Evolutionary conservation across 2,888 invertebrate genomes (phyloP), one percentile per base, ranked within the genome.

Genomic region (Leptopterna dolabrata): DNA sequence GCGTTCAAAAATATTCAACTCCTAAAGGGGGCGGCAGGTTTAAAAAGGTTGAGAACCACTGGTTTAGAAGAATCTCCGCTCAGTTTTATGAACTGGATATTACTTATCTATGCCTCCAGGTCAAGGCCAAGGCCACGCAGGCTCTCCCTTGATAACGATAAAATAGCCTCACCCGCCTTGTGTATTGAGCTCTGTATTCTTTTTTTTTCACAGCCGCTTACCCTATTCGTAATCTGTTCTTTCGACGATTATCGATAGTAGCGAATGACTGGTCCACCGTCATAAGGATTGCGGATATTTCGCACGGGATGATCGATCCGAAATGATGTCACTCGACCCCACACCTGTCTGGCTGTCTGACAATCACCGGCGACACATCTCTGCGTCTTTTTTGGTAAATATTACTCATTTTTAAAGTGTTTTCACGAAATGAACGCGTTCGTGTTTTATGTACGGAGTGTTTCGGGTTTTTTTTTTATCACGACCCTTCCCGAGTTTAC

Each of bases 301-400:
- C 16, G 45, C 16, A 45, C 11, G 45, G 45, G 14, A 51, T 51
- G 51, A 16, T 51, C 24, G 4, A 63, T 63, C 9, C 63, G 63
- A 45, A 45, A 78, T 78, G 78, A 78, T 78, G 78, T 78, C 78
- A 45, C 43, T 13, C 24, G 78, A 78, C 29, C 76, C 76, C 30
- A 29, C 24, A 43, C n/a, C 78, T 24, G 27, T 27, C 45, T 78
- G 78, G 78, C 24, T 78, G 24, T 78, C 78, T 14, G 78, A 45
- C 27, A 43, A 14, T n/a, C 43, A 78, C 45, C 45, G 78, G 78
- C 45, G 45, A 43, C 43, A 78, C 45, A 78, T 78, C 24, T 78
- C 45, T 19, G 78, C 78, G n/a, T 78, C 78, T 4, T 78, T 78
- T 27, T 78, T 45, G 78, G 78, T 78, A 36, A 76, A 1, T 36